phyloP scores from a whole-genome alignment of 2,888 invertebrate genomes.

The Ormyrus thymus region DNA sequence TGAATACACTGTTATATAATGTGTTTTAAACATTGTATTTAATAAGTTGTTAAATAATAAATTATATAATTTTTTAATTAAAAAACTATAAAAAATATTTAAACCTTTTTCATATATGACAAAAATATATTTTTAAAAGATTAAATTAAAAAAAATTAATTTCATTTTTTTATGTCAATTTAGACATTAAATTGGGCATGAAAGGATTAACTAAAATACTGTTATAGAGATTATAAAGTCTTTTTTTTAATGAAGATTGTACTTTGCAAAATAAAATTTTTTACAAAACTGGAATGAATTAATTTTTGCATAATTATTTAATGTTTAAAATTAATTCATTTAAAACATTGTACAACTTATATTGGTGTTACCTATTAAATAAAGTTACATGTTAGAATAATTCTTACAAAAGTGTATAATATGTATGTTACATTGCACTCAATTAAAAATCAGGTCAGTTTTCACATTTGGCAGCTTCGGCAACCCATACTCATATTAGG shows the following conservation, averaged over 20 bases:
- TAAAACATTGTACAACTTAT: slow-evolving; percentile 42
- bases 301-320: slow-evolving; percentile 19
- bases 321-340: background rate
- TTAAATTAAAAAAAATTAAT: background rate
- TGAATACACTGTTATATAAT: too few relatives aligned
- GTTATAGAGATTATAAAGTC: slow-evolving; percentile 2
- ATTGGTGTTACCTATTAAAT: slow-evolving; percentile 54
- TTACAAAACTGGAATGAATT: slow-evolving; percentile 17
- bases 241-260: slow-evolving; percentile 18
- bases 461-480: slow-evolving; percentile 61
- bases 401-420: slow-evolving; percentile 37
- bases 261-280: slow-evolving; percentile 9
- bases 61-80: too few relatives aligned
- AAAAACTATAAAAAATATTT: too few relatives aligned
- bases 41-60: background rate
- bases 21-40: too few relatives aligned
- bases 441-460: slow-evolving; percentile 5
- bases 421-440: slow-evolving; percentile 19
- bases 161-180: background rate
- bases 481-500: slow-evolving; percentile 62
- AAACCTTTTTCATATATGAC: too few relatives aligned
- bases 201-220: background rate
- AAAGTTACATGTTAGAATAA: slow-evolving; percentile 54
- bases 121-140: too few relatives aligned
- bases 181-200: background rate